Base-by-base conservation (phyloP, 1,140 invertebrate species). In the Euborellia annulipes region DNA sequence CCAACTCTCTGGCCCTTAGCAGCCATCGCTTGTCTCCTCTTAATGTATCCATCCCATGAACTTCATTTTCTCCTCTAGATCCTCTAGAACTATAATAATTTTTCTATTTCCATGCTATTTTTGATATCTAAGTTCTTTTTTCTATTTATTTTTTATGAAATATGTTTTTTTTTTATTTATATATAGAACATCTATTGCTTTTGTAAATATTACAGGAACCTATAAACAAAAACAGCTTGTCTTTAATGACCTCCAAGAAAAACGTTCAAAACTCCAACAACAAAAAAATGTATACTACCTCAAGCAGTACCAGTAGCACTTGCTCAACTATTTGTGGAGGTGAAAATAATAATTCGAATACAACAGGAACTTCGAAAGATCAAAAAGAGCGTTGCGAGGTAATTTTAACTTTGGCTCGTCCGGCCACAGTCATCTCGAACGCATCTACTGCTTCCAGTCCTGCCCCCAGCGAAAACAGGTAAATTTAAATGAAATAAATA, bases 371-470 rank as follows among this genome's bases (percentile, higher is more conserved):
- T 27, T 27, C 23, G 11, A 27, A 27, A 27, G 23, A 27, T 6
- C 23, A 27, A 27, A 27, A 27, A 27, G 23, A 27, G 11, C 23
- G 23, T 6, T 47, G 60, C 69, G 76, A 81, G 56, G 74, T 81
- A 19, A 79, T 82, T 53, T 67, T 81, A 30, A 82, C 78, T 4
- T 74, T 73, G 63, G 79, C 79, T 3, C 66, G 77, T 41, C 79
- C 78, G 13, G 79, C 77, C 1, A 79, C 76, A 4, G 79, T 81
- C 3, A 79, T 79, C 48, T 78, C 76, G 0, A 78, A 78, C 51
- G 65, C 72, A 1, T 75, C 71, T 50, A 71, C 73, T 3, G 72
- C 73, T 2, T 75, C 75, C 6, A 71, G 68, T 54, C 73, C 76
- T 7, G 66, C 72, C 9, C 66, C 67, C 9, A 69, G 62, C 52